Evolutionary conservation across 1,140 invertebrate genomes (phyloP), one percentile per base, ranked within the genome.

Genomic region (Schlechtendalia chinensis): DNA sequence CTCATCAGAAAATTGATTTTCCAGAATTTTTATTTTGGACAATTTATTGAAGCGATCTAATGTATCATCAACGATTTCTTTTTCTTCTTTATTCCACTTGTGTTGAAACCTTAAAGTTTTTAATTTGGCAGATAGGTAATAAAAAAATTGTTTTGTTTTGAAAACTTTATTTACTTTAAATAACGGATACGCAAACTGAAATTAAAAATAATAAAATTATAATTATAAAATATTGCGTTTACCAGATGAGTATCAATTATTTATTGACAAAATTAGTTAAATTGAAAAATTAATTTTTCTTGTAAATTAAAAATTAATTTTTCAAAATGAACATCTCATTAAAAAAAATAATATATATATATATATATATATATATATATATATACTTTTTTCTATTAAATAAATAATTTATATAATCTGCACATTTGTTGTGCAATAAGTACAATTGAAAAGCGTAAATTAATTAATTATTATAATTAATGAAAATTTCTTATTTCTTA

Each of bases 131-230:
- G 39, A 59, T 63, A 79, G 32, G 16, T 12, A 12, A 19, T 50
- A 50, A 29, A 79, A n/a, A 79, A 79, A 79, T 47, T 61, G 56
- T 27, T 63, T 63, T 17, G n/a, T 6, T 27, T 12, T 61, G 22
- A 79, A 79, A 10, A 17, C 1, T 19, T 6, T 11, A 12, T 17
- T 50, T 27, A 63, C 17, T 19, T 47, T 50, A 53, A 63, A 79
- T 1, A 61, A 14, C 50, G 75, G 58, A 47, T 53, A 11, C 17
- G 58, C 22, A 79, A 10, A 19, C 75, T 79, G 16, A 47, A 79
- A 79, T 53, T 27, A 54, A 79, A 59, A 61, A 54, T 32, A 16
- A 45, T 47, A 56, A 16, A 59, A 54, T 19, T 58, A 29, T 14
- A 22, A 77, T 22, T 22, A 32, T 45, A 75, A 75, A n/a, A 29